These are phyloP conservation scores for Pteronura brasiliensis DNA, from an alignment of 2,113 vertebrate genomes.

Conservation along the genomic window DNA sequence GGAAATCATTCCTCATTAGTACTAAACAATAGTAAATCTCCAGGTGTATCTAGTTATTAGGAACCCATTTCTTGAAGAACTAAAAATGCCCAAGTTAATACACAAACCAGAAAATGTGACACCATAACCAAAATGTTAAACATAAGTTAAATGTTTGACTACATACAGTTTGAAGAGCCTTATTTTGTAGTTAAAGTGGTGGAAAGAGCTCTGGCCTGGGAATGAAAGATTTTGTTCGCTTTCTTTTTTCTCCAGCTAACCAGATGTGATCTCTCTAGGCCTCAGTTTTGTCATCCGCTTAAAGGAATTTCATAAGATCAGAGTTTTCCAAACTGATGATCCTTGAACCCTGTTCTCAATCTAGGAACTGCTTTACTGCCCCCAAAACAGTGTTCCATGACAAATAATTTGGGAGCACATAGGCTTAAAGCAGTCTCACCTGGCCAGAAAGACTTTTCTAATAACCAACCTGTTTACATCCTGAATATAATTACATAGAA, in stretches of 20 bases:
- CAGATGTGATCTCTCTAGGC: not conserved
- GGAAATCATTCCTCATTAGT: not conserved
- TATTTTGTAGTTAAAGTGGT: not conserved
- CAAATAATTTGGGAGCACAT: not conserved
- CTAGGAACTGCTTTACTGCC: not conserved
- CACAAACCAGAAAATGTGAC: not conserved
- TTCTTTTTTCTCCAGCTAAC: not conserved
- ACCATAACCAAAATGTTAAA: not conserved
- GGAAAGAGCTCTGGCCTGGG: not conserved
- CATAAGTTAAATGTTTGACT: not conserved
- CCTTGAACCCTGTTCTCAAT: not conserved
- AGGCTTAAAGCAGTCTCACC: not conserved
- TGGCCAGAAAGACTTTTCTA: not conserved
- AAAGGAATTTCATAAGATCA: not conserved
- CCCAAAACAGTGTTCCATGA: not conserved
- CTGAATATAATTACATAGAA: not conserved
- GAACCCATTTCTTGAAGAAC: not conserved
- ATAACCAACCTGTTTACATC: not conserved
- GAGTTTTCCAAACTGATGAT: not conserved
- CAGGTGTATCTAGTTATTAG: not conserved
- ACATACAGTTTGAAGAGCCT: not conserved
- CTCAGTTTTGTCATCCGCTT: not conserved
- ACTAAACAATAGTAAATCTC: not conserved
- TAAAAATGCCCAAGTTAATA: not conserved
- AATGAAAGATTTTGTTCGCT: not conserved